Base-by-base conservation (phyloP, 92 coral and sea anemone genomes). In the Bergia puertoricense region DNA sequence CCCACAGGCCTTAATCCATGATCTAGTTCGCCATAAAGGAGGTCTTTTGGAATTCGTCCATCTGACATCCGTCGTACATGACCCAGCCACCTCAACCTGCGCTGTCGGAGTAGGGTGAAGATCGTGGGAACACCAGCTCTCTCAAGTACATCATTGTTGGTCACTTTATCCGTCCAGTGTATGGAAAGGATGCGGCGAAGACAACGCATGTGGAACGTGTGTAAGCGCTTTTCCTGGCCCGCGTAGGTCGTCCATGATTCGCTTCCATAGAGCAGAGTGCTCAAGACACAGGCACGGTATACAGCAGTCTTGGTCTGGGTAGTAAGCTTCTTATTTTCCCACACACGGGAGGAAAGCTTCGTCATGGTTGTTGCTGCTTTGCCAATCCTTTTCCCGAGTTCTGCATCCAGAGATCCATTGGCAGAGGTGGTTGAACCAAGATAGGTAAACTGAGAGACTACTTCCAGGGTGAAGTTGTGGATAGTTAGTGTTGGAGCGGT, bases 401-500 rank as follows among this genome's bases (percentile, higher is more conserved):
- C 74, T 68, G 74, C 74, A 68, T 68, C 74, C 74, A 68, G 74
- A 68, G 74, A 68, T 68, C 74, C 74, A 68, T 68, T 68, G 74
- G 74, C 74, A 68, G 74, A 68, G 74, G 74, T n/a, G 74, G 40
- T 68, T 68, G 74, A 68, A 18, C 74, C 37, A 68, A 68, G 74
- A 68, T 68, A n/a, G 74, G 74, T 68, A 68, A 68, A 68, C 74
- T 68, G 74, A 68, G 38, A 10, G 38, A 68, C 74, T 18, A 68
- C 74, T 68, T 68, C 10, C 74, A 68, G 74, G 74, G 37, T 68
- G 38, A 3, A 68, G 74, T 48, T 0, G 8, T 48, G 4, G 54
- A 48, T 48, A 48, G 54, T 48, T 48, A 48, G 5, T 4, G 0
- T 56, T 56, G 65, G 65, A 56, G 65, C 65, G 65, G 65, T 56